Evolutionary conservation across 2,888 invertebrate genomes (phyloP), one percentile per base, ranked within the genome.

Genomic region (Erynnis tages): DNA sequence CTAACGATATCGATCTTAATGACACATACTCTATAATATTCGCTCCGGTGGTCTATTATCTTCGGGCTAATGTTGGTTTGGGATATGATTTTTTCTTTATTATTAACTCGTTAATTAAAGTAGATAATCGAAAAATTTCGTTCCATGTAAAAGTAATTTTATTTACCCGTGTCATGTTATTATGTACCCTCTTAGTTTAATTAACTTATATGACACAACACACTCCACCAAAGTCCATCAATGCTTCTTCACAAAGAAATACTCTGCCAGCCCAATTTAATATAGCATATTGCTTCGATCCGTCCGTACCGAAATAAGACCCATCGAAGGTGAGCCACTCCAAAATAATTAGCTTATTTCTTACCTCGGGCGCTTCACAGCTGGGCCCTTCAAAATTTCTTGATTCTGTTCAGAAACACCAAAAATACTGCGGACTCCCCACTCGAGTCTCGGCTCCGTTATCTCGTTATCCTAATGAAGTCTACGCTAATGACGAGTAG

Each of bases 391-490:
- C 67, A 66, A 65, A 67, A 65, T 67, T 75, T 77, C 71, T 70
- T 69, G 74, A 79, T 70, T 73, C 69, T 61, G 69, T 74, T 80
- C 70, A 75, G 79, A 85, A 84, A 79, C 81, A 76, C 84, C 82
- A 76, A 83, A 83, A 84, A 83, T 76, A 73, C 71, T 68, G 69
- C 66, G 69, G 70, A 66, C 67, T 68, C 65, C 65, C 71, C 66
- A 76, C 79, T 82, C 79, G 73, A 81, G 75, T 60, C 67, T 63
- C 72, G 76, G 81, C 82, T 82, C 82, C 82, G 86, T 88, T 89
- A 89, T 89, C 88, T 89, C 88, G 89, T 89, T 89, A 88, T 85
- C 87, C 88, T 89, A 89, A 89, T 89, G 88, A 89, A 89, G 85
- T 88, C 87, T 87, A 88, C 88, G 84, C 87, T 89, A 89, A 89